Evolutionary conservation across 2,797 vertebrate species (phyloP), one percentile per base, ranked within the genome.

Genomic region (Eospalax fontanierii): DNA sequence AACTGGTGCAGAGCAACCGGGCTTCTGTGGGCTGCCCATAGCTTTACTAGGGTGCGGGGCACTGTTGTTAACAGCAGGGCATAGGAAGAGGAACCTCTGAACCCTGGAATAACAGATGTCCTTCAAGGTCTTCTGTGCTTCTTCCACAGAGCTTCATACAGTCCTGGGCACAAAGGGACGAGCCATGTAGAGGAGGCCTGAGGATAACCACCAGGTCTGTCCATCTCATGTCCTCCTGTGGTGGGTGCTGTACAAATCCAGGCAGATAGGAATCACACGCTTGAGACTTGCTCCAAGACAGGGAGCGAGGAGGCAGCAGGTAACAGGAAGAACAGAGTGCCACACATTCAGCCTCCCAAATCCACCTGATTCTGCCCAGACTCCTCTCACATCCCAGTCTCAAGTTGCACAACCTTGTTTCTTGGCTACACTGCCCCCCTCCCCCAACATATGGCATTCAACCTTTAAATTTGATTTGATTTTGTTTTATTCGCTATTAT

Each of bases 321-420:
- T 26, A 24, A 22, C 78, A 95, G 89, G 86, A 97, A 94, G 93
- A 82, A 43, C 16, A 33, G 0, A 12, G 68, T 71, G n/a, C 38
- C 22, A 54, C 15, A 4, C 46, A 57, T 6, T 90, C 90, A 91
- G 61, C 59, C 57, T n/a, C 50, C 68, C 65, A 57, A 85, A 61
- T 33, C 50, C 74, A n/a, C n/a, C n/a, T n/a, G 83, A 75, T 88
- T 68, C 90, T 10, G 59, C 33, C 54, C 74, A 54, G 50, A 7
- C 35, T 15, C 63, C 63, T 76, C 19, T 78, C 78, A 50, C 43
- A 50, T 43, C 46, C n/a, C 21, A 2, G 50, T 71, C 79, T 92
- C 57, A 43, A 54, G 43, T 38, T 81, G 24, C 35, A 75, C 80
- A 61, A 75, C 89, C 65, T 89, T 79, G 18, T 81, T 87, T 30